phyloP scores from a whole-genome alignment of 2,113 vertebrate genomes.

The Acinonyx jubatus region DNA sequence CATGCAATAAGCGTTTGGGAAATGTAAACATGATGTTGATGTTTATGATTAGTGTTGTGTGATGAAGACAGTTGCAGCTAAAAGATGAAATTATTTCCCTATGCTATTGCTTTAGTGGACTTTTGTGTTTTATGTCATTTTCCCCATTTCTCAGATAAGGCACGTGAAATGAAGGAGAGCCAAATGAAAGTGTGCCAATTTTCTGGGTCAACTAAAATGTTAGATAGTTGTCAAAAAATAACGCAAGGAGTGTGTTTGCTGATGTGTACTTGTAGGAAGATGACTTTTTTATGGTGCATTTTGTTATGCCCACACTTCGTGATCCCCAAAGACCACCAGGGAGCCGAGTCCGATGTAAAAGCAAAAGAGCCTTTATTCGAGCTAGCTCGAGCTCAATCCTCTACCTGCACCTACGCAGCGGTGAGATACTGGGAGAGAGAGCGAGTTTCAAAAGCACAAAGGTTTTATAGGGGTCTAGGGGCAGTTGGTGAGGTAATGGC shows the following conservation, averaged over 20 bases:
- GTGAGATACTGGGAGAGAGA: no score
- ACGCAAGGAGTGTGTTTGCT: neutral
- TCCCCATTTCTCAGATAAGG: neutral
- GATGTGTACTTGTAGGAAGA: neutral
- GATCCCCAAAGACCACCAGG: no score
- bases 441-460: no score
- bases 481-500: no score
- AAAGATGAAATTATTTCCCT: slow-evolving; percentile 1
- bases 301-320: no score
- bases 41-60: neutral
- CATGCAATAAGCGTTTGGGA: neutral
- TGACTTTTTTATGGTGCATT: neutral
- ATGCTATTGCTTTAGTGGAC: neutral
- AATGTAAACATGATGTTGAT: neutral
- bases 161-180: neutral
- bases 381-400: no score
- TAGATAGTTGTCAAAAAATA: neutral
- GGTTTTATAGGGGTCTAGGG: no score
- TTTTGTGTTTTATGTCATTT: neutral
- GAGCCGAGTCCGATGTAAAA: no score
- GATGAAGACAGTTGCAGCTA: neutral
- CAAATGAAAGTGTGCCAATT: neutral
- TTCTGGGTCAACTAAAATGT: neutral
- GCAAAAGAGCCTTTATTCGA: no score
- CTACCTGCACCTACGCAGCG: accelerated